These are phyloP conservation scores for Polymixis lichenea DNA, from an alignment of 2,888 invertebrate genomes.

Conservation along the genomic window DNA sequence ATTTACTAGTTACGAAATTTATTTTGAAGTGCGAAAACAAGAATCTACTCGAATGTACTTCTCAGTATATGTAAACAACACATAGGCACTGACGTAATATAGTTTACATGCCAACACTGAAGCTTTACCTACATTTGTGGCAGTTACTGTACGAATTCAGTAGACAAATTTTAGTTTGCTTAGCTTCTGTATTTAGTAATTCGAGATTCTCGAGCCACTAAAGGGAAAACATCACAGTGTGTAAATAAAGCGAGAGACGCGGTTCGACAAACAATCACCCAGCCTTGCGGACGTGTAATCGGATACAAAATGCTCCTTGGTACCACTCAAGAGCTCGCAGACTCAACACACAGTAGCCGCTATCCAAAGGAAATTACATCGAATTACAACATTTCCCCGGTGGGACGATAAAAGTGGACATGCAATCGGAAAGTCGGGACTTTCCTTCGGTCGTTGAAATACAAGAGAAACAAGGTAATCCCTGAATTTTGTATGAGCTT, in stretches of 20 bases:
- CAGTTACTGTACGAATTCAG: constrained; percentile 20
- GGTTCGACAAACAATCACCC: constrained; percentile 83
- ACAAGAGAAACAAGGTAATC: constrained; percentile 61
- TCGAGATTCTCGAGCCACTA: constrained; percentile 76
- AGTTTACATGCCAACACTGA: constrained; percentile 22
- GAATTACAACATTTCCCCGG: constrained; percentile 76
- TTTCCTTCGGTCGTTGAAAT: constrained; percentile 64
- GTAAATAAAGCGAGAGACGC: constrained; percentile 79
- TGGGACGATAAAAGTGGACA: constrained; percentile 71
- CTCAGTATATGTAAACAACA: constrained; percentile 15
- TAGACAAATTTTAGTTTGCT: constrained; percentile 61
- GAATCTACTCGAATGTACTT: neutral
- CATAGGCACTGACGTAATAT: neutral
- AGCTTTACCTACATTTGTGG: constrained; percentile 3
- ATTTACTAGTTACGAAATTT: neutral
- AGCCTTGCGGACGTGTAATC: constrained; percentile 82
- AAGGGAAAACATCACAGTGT: constrained; percentile 79
- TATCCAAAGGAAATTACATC: constrained; percentile 78
- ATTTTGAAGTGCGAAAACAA: neutral
- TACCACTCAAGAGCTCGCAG: constrained; percentile 74
- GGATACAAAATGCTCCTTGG: constrained; percentile 83
- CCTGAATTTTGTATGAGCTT: constrained; percentile 69
- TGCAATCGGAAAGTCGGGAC: constrained; percentile 65
- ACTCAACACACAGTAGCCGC: constrained; percentile 75
- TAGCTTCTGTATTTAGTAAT: constrained; percentile 74